A percentile compares a stretch with the other conserved stretches of the same genome.
These are phyloP conservation scores for Phoebastria nigripes DNA, from an alignment of 2,797 vertebrate genomes.

Conservation along the genomic window DNA sequence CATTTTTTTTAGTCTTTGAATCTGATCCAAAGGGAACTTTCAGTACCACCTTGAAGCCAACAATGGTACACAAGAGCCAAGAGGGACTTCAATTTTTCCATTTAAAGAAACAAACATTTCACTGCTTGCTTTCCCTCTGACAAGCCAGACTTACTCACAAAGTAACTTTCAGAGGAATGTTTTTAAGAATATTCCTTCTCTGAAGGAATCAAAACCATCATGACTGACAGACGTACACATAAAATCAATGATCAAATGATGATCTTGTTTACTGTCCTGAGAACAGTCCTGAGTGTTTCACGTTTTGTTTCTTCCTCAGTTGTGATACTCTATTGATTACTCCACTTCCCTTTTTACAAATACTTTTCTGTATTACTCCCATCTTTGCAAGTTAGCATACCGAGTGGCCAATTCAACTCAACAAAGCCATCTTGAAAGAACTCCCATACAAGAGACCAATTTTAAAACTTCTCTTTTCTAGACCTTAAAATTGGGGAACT, in stretches of 20 bases:
- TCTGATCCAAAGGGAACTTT: constrained; percentile 36
- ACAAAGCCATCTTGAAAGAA: not conserved
- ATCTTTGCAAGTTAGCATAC: not conserved
- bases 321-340: not conserved
- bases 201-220: not conserved
- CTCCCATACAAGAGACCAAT: not conserved
- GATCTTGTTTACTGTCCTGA: not conserved
- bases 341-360: not conserved
- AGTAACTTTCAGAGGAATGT: not conserved
- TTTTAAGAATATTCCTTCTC: not conserved
- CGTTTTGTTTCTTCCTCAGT: not conserved
- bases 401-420: not conserved
- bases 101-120: constrained; percentile 18
- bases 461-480: not conserved
- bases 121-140: not conserved
- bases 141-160: not conserved
- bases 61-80: not conserved
- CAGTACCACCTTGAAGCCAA: constrained; percentile 54
- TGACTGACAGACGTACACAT: not conserved
- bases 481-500: not conserved
- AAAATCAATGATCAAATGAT: not conserved
- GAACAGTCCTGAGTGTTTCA: not conserved
- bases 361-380: not conserved
- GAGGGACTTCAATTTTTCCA: constrained; percentile 4
- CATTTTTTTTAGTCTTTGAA: constrained; percentile 16